Percentiles rank a stretch among this genome's conserved stretches.
Evolutionary conservation across 2,888 invertebrate genomes (phyloP).

Genomic region (Emmelina monodactyla): DNA sequence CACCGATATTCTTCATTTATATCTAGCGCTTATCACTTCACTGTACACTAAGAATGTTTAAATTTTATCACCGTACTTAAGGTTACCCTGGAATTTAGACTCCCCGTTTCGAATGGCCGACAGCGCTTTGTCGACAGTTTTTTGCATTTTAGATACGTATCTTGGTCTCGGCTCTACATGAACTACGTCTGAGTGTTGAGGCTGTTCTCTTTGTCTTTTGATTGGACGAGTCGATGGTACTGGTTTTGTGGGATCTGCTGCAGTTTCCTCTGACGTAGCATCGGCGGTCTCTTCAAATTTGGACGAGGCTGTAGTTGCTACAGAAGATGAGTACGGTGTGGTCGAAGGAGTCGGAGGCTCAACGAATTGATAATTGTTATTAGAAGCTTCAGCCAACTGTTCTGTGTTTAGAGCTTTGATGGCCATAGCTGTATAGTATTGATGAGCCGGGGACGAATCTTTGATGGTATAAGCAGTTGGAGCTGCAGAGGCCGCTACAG

Average conservation of each 20-base stretch:
- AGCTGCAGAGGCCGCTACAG: constrained; percentile 20
- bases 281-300: neutral
- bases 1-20: neutral
- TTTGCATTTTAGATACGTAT: neutral
- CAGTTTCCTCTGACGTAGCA: neutral
- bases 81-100: constrained; percentile 22
- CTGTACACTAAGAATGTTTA: constrained; percentile 21
- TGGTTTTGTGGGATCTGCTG: neutral
- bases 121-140: neutral
- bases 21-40: neutral
- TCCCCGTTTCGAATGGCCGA: neutral
- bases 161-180: constrained; percentile 6
- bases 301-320: constrained; percentile 25
- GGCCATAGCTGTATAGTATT: constrained; percentile 45
- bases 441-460: constrained; percentile 38
- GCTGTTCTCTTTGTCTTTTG: neutral
- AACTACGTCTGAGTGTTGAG: too few relatives aligned
- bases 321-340: constrained; percentile 20
- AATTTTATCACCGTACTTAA: constrained; percentile 57
- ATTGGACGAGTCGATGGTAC: neutral
- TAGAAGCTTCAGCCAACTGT: constrained; percentile 42
- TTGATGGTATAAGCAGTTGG: constrained; percentile 37
- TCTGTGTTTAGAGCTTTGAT: constrained; percentile 37
- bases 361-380: constrained; percentile 42
- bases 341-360: constrained; percentile 33